Evolutionary conservation across 2,797 vertebrate genomes (phyloP).

Genomic region (Rousettus madagascariensis): DNA sequence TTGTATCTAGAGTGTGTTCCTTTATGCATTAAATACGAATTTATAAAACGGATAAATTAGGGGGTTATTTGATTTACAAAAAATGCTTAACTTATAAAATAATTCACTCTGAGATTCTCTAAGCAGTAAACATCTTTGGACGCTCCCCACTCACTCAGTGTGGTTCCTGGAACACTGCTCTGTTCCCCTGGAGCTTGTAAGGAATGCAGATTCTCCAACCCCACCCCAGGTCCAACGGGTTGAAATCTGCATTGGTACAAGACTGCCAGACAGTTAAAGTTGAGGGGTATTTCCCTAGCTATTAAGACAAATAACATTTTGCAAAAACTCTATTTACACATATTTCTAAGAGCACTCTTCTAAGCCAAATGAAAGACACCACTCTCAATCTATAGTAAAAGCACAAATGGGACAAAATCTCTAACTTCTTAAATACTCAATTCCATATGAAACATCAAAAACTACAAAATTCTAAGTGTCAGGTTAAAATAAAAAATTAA

Average conservation of each 20-base stretch:
- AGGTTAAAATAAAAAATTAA: conserved; percentile 14
- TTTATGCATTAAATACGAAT: not conserved
- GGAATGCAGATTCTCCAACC: not conserved
- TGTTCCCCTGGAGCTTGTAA: not conserved
- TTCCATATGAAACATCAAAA: not conserved
- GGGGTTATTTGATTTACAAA: not conserved
- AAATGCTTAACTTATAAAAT: not conserved
- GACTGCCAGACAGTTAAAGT: not conserved
- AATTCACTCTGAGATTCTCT: not conserved
- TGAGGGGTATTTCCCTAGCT: not conserved
- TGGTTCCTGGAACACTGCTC: not conserved
- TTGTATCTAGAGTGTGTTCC: not conserved
- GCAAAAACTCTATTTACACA: not conserved
- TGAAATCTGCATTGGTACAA: not conserved
- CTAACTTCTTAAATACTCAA: not conserved
- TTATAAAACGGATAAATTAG: not conserved
- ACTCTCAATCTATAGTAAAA: not conserved
- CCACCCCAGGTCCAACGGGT: not conserved
- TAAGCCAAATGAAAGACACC: not conserved
- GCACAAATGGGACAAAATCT: not conserved
- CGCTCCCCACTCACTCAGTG: not conserved
- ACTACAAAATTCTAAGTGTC: not conserved
- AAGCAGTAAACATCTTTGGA: not conserved
- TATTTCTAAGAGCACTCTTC: not conserved
- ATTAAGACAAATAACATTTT: not conserved